Evolutionary conservation across 2,888 invertebrate genomes (phyloP), one percentile per base, ranked within the genome.

Genomic region (Caenorhabditis sulstoni): DNA sequence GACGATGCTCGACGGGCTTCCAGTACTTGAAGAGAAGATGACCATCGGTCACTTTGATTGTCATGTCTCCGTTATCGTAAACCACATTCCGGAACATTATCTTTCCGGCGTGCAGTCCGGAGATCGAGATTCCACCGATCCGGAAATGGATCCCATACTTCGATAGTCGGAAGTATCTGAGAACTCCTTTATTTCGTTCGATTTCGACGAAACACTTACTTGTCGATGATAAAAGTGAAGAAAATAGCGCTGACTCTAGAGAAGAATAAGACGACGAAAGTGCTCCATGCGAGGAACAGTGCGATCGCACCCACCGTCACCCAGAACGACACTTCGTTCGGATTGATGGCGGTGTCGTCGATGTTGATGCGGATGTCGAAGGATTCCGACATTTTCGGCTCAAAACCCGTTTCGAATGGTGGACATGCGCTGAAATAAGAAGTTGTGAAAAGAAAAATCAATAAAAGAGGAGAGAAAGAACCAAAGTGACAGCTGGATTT

Each of bases 11-110:
- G 61, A 96, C 94, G 91, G 96, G 96, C 82, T 96, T 93, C 98
- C 98, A 99, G 95, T 97, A 99, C 59, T 97, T 93, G 92, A 99
- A 98, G 91, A 97, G 96, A 81, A 97, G 93, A 93, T 96, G 97
- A 1, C 97, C 98, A 92, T 98, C 97, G 91, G 97, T 97, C 82
- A 97, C 94, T 82, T 97, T 93, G 49, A 96, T 91, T 39, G 96
- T 95, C 91, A 95, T 96, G 92, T 99, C 97, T 90, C 95, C 95
- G 81, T 95, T 96, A 78, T 96, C 95, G 90, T 95, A 96, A 66
- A 95, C 94, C 86, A 83, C 78, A 55, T 98, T 96, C 73, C 96
- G 93, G 91, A 98, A 97, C 97, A 98, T 98, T 65, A 99, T 94
- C 92, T 98, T 98, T 3, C 99, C 99, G 66, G 97, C 95, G 81